Evolutionary conservation across 2,797 vertebrate species (phyloP).

Genomic region (Gallirallus australis): DNA sequence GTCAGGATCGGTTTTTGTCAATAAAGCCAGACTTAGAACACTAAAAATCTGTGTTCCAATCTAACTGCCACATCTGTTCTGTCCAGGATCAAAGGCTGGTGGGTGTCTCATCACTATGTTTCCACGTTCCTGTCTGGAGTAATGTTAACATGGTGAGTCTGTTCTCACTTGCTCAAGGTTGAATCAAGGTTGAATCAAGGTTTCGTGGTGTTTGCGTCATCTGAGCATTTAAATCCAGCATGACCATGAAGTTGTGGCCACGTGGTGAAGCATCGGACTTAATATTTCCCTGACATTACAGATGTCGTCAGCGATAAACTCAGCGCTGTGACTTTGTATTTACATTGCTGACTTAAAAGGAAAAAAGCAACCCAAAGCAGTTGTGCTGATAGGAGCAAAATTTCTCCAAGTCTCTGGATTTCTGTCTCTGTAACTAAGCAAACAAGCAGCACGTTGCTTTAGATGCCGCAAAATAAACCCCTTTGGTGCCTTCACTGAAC

Average conservation of each 20-base stretch:
- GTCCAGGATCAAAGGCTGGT: constrained; percentile 97
- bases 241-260: background rate
- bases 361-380: background rate
- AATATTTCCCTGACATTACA: background rate
- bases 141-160: constrained; percentile 96
- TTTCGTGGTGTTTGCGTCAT: background rate
- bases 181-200: background rate
- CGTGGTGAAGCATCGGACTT: background rate
- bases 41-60: background rate
- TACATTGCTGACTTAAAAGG: background rate
- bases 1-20: background rate
- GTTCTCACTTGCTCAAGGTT: background rate
- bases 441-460: background rate
- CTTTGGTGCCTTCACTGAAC: background rate
- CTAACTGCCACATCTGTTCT: background rate
- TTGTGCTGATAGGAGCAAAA: background rate
- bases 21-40: background rate
- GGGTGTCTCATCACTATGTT: constrained; percentile 98
- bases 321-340: background rate
- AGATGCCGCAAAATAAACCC: background rate
- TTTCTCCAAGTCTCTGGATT: background rate
- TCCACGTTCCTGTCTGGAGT: constrained; percentile 97
- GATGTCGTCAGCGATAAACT: background rate
- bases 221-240: background rate
- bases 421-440: background rate